Evolutionary conservation across 2,113 vertebrate genomes (phyloP), one percentile per base, ranked within the genome.

Genomic region (Ammospiza caudacuta): DNA sequence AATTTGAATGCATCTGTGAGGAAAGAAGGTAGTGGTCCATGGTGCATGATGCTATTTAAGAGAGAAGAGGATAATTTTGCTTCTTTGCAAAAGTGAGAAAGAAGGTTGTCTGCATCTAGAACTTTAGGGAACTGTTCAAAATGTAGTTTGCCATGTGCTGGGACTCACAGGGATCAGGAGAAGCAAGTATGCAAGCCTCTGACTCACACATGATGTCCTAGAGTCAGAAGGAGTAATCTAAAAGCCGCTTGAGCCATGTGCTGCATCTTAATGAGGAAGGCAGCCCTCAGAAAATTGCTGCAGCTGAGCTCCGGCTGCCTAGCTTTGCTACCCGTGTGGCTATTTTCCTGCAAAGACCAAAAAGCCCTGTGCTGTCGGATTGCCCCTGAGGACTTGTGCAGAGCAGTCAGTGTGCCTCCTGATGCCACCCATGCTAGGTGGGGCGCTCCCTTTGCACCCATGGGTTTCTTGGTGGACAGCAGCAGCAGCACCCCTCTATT

Each of bases 171-270:
- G 72, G 83, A 83, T 29, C 29, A 43, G 64, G 52, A 18, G 21
- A 58, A 77, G 83, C 59, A 66, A 73, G 37, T 4, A 20, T 51
- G 68, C 63, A 44, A 77, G 64, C 55, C 68, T 83, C 73, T 92
- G 83, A 83, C 80, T 86, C 76, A 20, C 2, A 2, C 64, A 27
- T 5, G 7, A 72, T 86, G 80, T 94, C 87, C 69, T 85, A 41
- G 68, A 90, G 91, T 84, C 73, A 52, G 73, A 86, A 94, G 73
- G 79, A 94, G 83, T 59, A 81, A 86, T 81, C 27, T 70, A 93
- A 88, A 86, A 87, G 76, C 68, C 59, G 61, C 69, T 28, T 33
- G 73, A 86, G 86, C 82, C 67, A 33, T 51, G 92, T 69, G 63
- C 83, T 80, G 95, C 62, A 78, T 90, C 72, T 51, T 83, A 93